phyloP scores from a whole-genome alignment of 2,888 invertebrate species.

The Pristionchus mayeri region DNA sequence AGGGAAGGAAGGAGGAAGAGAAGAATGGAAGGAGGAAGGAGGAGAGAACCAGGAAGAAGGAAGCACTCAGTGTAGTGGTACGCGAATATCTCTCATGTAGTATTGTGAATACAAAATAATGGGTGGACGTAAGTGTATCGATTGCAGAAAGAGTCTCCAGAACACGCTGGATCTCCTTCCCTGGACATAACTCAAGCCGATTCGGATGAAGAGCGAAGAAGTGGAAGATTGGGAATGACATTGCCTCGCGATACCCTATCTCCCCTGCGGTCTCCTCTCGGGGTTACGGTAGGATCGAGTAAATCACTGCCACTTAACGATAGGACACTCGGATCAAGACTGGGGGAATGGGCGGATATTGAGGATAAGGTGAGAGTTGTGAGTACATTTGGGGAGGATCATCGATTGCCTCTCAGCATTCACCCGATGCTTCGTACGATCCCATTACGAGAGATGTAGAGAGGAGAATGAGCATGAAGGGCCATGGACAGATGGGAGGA shows the following conservation, averaged over 20 bases:
- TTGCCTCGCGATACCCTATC: neutral
- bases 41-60: neutral
- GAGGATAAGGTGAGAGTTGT: conserved; percentile 19
- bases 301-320: conserved; percentile 18
- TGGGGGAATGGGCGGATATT: conserved; percentile 32
- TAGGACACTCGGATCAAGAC: conserved; percentile 21
- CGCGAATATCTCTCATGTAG: too few species aligned
- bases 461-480: conserved; percentile 72
- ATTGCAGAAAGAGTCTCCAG: conserved; percentile 49
- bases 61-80: conserved; percentile 34
- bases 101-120: too few species aligned
- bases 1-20: conserved; percentile 37
- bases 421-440: conserved; percentile 61
- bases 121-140: too few species aligned
- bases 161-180: neutral
- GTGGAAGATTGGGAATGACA: neutral
- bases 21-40: conserved; percentile 38
- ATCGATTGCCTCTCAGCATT: neutral
- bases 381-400: too few species aligned
- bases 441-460: conserved; percentile 74
- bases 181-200: conserved; percentile 2
- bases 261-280: neutral
- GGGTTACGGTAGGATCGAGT: neutral
- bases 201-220: neutral
- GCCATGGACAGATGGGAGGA: conserved; percentile 57